Conservation (phyloP, 2,888 invertebrate species). For the Conops quadrifasciatus region DNA sequence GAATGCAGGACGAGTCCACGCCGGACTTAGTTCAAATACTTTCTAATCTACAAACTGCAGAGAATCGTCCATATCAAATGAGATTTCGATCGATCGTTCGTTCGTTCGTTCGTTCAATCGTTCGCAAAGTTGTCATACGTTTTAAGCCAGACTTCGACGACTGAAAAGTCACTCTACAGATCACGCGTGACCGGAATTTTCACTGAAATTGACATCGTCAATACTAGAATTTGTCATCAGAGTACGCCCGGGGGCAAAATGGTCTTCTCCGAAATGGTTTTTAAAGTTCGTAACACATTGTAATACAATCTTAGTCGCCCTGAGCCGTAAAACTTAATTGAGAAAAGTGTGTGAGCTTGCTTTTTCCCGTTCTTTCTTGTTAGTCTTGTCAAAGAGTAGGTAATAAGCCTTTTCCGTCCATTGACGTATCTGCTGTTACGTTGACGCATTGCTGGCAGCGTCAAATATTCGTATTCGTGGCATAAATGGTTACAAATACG, state of each 20-base stretch:
- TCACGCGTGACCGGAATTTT: too few species aligned
- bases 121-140: not conserved
- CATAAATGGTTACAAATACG: constrained; percentile 18
- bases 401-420: not conserved
- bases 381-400: not conserved
- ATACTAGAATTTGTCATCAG: too few species aligned
- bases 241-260: too few species aligned
- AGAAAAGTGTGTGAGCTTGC: too few species aligned
- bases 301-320: too few species aligned
- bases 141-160: not conserved
- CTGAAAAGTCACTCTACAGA: too few species aligned
- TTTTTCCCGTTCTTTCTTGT: too few species aligned
- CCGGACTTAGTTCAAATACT: constrained; percentile 12
- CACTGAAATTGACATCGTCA: too few species aligned
- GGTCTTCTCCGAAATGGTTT: too few species aligned
- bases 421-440: not conserved
- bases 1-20: not conserved
- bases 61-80: not conserved
- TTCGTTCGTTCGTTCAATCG: too few species aligned
- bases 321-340: too few species aligned
- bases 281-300: too few species aligned
- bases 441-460: not conserved
- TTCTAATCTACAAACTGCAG: constrained; percentile 19
- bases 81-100: not conserved
- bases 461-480: not conserved